Conservation (phyloP, 1,140 invertebrate genomes). For the Cyclargus thomasi region DNA sequence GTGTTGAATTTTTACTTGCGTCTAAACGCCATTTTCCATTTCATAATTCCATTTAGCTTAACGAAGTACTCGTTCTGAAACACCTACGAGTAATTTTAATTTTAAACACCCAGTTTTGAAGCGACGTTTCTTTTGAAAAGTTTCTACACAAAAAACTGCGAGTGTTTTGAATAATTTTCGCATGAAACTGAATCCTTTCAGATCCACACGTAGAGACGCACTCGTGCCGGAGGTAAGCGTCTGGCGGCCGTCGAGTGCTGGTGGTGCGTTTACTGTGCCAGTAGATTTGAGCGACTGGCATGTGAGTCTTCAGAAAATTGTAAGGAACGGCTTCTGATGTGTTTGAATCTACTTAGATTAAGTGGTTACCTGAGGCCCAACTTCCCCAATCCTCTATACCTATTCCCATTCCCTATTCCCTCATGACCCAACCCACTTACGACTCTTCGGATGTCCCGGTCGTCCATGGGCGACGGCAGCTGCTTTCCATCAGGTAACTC, state of each 20-base stretch:
- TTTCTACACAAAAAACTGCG: conserved; percentile 14
- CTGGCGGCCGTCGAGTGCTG: conserved; percentile 46
- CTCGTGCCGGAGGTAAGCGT: conserved; percentile 39
- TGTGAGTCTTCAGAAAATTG: conserved; percentile 16
- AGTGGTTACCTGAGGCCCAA: too few species aligned
- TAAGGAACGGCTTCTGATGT: too few species aligned
- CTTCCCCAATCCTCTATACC: too few species aligned
- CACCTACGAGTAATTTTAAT: not conserved
- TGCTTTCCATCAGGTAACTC: too few species aligned
- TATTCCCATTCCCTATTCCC: too few species aligned
- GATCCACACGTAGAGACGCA: conserved; percentile 38
- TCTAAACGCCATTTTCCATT: not conserved
- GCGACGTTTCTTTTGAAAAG: conserved; percentile 4
- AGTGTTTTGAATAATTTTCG: conserved; percentile 28
- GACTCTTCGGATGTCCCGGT: too few species aligned
- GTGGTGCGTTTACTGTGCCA: conserved; percentile 27
- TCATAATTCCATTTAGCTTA: not conserved
- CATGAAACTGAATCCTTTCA: conserved; percentile 44
- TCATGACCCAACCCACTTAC: too few species aligned
- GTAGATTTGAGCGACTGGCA: conserved; percentile 20
- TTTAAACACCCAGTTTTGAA: not conserved
- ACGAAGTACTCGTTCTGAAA: not conserved
- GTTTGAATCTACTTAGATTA: too few species aligned
- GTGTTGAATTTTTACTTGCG: not conserved
- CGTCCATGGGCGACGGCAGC: too few species aligned